Percentiles rank a stretch among this genome's conserved stretches.
Conservation (phyloP, 2,888 invertebrate genomes). For the Formica aserva region DNA sequence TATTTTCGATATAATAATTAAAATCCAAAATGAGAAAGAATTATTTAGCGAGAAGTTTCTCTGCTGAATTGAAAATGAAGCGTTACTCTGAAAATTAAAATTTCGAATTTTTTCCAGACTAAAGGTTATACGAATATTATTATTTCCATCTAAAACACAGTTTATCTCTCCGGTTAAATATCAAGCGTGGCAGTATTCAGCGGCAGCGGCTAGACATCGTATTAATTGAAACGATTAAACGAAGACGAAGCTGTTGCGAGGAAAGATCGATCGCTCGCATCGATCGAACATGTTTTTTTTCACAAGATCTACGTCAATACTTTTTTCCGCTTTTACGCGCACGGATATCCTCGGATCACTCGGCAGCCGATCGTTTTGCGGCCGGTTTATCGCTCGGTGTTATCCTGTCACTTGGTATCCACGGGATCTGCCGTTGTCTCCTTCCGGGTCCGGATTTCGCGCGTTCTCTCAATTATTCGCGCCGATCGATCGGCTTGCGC, state of each 20-base stretch:
- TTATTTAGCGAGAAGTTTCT: conserved; percentile 15
- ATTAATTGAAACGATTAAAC: conserved; percentile 27
- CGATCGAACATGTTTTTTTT: conserved; percentile 23
- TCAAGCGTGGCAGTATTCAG: not conserved
- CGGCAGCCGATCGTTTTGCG: conserved; percentile 32
- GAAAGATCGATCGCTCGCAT: conserved; percentile 20
- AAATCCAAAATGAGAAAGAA: conserved; percentile 12
- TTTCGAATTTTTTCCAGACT: conserved; percentile 6
- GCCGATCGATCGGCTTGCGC: conserved; percentile 60
- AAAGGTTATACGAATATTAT: conserved; percentile 9
- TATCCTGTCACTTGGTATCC: conserved; percentile 37
- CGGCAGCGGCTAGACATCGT: not conserved
- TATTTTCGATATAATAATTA: conserved; percentile 12
- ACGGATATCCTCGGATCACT: conserved; percentile 30
- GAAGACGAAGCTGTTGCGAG: not conserved
- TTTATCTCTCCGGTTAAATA: conserved; percentile 10
- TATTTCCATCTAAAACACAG: not conserved
- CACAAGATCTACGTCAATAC: not conserved
- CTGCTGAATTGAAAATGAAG: not conserved
- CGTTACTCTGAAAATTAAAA: not conserved
- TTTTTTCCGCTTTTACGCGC: conserved; percentile 30
- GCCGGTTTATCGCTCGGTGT: conserved; percentile 41
- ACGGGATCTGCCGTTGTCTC: not conserved
- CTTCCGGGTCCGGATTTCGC: conserved; percentile 52
- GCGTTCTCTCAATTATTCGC: conserved; percentile 69